A percentile compares a stretch with the other conserved stretches of the same genome.
Evolutionary conservation across 2,113 vertebrate genomes (phyloP).

Genomic region (Actinemys pallida): DNA sequence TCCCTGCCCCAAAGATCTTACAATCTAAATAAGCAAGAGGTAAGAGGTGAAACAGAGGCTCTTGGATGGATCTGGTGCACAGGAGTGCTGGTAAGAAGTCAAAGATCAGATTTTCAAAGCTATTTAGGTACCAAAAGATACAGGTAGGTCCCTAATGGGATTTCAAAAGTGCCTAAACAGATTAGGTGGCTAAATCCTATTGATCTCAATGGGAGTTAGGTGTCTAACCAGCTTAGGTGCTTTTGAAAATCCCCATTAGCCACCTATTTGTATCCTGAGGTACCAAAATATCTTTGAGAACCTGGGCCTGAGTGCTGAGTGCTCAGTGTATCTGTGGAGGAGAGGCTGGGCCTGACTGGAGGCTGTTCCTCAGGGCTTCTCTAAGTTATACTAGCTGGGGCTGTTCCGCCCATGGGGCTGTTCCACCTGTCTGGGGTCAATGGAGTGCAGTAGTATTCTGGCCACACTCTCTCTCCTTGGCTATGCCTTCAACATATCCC

Average conservation of each 20-base stretch:
- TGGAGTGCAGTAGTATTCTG: not conserved
- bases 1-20: not conserved
- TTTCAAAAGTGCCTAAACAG: not conserved
- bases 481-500: too few species aligned
- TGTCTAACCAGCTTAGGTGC: not conserved
- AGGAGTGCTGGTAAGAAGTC: not conserved
- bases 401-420: not conserved
- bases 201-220: not conserved
- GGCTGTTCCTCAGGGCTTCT: not conserved
- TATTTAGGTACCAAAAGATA: not conserved
- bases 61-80: not conserved
- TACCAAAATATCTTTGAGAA: too few species aligned
- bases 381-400: not conserved
- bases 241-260: too few species aligned
- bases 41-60: not conserved
- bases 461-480: not conserved
- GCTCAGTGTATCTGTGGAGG: too few species aligned
- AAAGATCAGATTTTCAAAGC: not conserved
- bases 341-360: too few species aligned
- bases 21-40: not conserved
- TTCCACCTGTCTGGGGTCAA: not conserved
- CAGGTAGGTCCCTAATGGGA: not conserved
- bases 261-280: too few species aligned
- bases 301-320: too few species aligned
- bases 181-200: not conserved